These are phyloP conservation scores for Lasioglossum zephyrum DNA, from an alignment of 2,888 invertebrate genomes.

Conservation along the genomic window DNA sequence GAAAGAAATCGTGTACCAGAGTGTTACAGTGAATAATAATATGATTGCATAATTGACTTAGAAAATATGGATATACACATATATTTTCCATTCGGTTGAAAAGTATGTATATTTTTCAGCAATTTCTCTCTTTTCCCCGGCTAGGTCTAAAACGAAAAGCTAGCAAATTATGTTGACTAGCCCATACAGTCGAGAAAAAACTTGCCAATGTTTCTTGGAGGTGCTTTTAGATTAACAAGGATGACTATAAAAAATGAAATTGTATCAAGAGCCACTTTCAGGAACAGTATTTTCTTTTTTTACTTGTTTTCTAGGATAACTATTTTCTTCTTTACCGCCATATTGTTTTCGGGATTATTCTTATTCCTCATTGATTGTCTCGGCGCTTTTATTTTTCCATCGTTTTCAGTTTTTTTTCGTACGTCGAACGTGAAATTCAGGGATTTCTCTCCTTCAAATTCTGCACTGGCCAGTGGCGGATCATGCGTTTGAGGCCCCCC, in stretches of 20 bases:
- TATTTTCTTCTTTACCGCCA: neutral
- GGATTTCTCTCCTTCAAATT: conserved; percentile 36
- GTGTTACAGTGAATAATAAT: conserved; percentile 23
- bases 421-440: conserved; percentile 45
- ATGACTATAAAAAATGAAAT: neutral
- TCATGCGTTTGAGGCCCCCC: neutral
- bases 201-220: conserved; percentile 13
- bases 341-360: neutral
- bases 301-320: neutral
- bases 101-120: conserved; percentile 5
- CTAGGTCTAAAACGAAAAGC: neutral
- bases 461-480: conserved; percentile 6
- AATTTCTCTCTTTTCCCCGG: conserved; percentile 23
- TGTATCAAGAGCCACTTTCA: conserved; percentile 18
- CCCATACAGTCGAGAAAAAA: neutral
- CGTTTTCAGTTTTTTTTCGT: neutral
- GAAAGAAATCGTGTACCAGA: conserved; percentile 15
- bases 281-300: conserved; percentile 6
- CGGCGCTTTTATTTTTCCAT: neutral
- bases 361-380: neutral
- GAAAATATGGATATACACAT: conserved; percentile 14
- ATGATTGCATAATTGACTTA: conserved; percentile 26
- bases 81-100: conserved; percentile 9
- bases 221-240: conserved; percentile 15
- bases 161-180: neutral